A percentile compares a stretch with the other conserved stretches of the same genome.
phyloP scores from a whole-genome alignment of 1,140 invertebrate species.

The Macrocentrus cingulum region DNA sequence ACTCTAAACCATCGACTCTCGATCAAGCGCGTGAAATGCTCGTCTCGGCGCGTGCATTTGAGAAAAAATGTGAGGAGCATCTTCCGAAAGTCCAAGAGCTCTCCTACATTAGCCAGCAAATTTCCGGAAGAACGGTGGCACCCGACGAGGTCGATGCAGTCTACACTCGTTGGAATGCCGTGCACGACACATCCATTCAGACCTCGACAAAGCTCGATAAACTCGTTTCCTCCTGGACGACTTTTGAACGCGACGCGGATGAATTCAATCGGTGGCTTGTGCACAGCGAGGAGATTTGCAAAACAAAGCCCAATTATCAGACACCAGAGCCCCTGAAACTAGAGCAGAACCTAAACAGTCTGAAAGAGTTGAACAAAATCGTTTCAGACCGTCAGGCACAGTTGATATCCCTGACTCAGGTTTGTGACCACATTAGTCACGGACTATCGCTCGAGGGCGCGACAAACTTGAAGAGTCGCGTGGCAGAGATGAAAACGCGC shows the following conservation, averaged over 20 bases:
- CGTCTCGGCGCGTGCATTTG: conserved; percentile 68
- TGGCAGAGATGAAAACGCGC: conserved; percentile 72
- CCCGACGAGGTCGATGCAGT: conserved; percentile 81
- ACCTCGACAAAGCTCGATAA: conserved; percentile 76
- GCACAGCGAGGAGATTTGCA: conserved; percentile 64
- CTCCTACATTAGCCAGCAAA: conserved; percentile 71
- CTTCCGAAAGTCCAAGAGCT: conserved; percentile 73
- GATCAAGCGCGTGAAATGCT: conserved; percentile 78
- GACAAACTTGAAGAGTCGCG: conserved; percentile 68
- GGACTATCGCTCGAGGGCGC: conserved; percentile 76
- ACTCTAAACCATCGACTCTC: conserved; percentile 74
- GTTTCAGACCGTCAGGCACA: conserved; percentile 80
- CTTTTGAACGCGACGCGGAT: conserved; percentile 71
- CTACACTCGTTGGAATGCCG: conserved; percentile 74
- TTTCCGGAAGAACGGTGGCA: conserved; percentile 71
- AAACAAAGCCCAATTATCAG: conserved; percentile 62
- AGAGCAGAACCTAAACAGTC: conserved; percentile 69
- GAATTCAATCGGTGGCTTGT: conserved; percentile 75
- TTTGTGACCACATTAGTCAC: conserved; percentile 75
- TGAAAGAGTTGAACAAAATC: conserved; percentile 79
- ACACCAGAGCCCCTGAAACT: conserved; percentile 71
- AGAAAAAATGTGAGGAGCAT: conserved; percentile 76
- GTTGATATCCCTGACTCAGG: conserved; percentile 75
- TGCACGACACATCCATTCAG: conserved; percentile 74
- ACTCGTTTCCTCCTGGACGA: conserved; percentile 77